Base-by-base conservation (phyloP, 2,113 vertebrate species). In the Neopipo cinnamomea region DNA sequence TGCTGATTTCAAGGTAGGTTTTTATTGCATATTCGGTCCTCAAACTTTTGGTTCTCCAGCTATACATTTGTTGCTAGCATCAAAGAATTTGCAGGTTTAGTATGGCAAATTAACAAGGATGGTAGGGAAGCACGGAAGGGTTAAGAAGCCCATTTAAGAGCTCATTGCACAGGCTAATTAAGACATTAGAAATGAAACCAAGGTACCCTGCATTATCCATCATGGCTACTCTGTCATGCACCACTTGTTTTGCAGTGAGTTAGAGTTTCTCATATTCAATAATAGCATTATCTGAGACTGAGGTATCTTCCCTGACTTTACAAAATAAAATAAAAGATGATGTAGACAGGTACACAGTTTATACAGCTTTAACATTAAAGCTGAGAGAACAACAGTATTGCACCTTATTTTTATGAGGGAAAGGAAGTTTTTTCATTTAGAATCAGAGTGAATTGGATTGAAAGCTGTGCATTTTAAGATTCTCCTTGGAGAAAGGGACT, bases 1-100 rank as follows among this genome's bases (percentile, higher is more conserved):
- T 99, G 99, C 98, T 99, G 95, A 99, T 99, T 96, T 98, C 99
- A 58, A 98, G 99, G 99, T 99, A 97, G 30, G 92, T 46, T 61
- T 95, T 96, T 65, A 42, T 66, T 5, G 2, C 50, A 27, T 8
- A 12, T 83, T 68, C 84, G 84, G 3, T 59, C 22, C 59, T 94
- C 18, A 3, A 41, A 7, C 39, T 91, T 89, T 49, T 77, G 42
- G 17, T 84, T 84, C 56, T 85, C 39, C 61, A 74, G 6, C 30
- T 70, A 2, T 35, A 22, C 5, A 2, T 58, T 90, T 3, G 1
- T 63, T 80, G 31, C 41, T 67, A 68, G 3, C 24, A 6, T 75
- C 44, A 78, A 81, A 81, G 59, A 86, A 76, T 67, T 74, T 75
- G 11, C 10, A 65, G 33, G 11, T 75, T 95, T 74, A 52, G 10